These are phyloP conservation scores for Cyprichromis sp. DNA, from an alignment of 2,113 vertebrate species.

Conservation along the genomic window DNA sequence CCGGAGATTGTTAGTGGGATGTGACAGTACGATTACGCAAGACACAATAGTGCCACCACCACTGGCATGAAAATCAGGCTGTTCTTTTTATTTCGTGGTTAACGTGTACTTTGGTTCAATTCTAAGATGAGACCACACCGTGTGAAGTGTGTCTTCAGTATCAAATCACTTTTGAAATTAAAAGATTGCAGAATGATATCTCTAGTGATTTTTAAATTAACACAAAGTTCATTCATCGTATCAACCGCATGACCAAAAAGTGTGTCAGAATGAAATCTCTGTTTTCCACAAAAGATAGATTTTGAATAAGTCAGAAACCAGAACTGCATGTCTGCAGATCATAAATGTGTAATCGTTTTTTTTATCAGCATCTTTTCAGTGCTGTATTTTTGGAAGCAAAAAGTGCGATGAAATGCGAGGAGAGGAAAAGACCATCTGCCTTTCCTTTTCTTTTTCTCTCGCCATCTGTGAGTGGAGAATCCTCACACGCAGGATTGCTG, in stretches of 20 bases:
- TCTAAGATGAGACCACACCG: not conserved
- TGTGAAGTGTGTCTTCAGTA: not conserved
- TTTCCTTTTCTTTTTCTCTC: not conserved
- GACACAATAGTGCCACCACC: not conserved
- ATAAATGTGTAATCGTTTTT: not conserved
- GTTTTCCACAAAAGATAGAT: not conserved
- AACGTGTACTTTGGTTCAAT: not conserved
- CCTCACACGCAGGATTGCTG: not conserved
- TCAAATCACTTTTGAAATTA: not conserved
- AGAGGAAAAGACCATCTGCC: constrained; percentile 1
- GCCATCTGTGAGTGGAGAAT: constrained; percentile 27
- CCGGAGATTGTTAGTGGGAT: not conserved
- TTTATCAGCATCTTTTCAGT: not conserved
- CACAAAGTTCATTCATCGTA: not conserved
- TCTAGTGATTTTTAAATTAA: not conserved
- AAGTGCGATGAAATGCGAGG: not conserved
- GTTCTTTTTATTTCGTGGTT: not conserved
- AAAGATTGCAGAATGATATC: not conserved
- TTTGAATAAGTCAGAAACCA: not conserved
- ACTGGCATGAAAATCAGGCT: not conserved
- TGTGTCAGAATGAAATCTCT: not conserved
- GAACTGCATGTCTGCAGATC: not conserved
- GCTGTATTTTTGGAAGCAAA: not conserved
- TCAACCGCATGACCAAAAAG: not conserved
- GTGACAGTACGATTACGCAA: not conserved